phyloP scores from a whole-genome alignment of 2,797 vertebrate genomes.

The Hemitrygon akajei region DNA sequence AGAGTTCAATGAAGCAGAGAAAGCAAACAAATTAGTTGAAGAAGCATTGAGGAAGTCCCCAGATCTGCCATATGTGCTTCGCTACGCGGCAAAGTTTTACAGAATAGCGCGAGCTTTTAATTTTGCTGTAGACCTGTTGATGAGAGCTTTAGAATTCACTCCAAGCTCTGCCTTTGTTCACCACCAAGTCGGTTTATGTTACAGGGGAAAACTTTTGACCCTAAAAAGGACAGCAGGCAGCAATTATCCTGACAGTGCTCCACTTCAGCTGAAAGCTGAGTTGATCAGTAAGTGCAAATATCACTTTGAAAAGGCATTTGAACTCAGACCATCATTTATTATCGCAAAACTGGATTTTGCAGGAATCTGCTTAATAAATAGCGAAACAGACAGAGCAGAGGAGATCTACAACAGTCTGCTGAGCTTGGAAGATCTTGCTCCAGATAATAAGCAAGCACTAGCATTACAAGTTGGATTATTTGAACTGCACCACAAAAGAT shows the following conservation, averaged over 20 bases:
- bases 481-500: not conserved
- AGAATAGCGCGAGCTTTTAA: not conserved
- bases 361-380: slow-evolving; percentile 34
- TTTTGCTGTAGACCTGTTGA: not conserved
- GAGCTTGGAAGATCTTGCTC: not conserved
- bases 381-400: slow-evolving; percentile 41
- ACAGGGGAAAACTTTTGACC: not conserved
- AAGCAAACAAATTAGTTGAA: not conserved
- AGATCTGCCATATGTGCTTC: not conserved
- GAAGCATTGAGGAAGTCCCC: not conserved
- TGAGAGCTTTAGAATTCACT: not conserved
- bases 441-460: not conserved
- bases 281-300: not conserved
- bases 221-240: no score
- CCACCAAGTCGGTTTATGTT: not conserved
- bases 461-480: not conserved
- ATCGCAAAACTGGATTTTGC: not conserved
- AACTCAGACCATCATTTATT: not conserved
- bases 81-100: not conserved
- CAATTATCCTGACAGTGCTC: not conserved
- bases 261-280: not conserved
- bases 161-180: no score
- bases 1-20: not conserved
- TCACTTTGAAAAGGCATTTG: not conserved
- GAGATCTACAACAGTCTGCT: not conserved